A percentile compares a stretch with the other conserved stretches of the same genome.
These are phyloP conservation scores for Dermatophagoides farinae DNA, from an alignment of 1,140 invertebrate genomes.

Conservation along the genomic window DNA sequence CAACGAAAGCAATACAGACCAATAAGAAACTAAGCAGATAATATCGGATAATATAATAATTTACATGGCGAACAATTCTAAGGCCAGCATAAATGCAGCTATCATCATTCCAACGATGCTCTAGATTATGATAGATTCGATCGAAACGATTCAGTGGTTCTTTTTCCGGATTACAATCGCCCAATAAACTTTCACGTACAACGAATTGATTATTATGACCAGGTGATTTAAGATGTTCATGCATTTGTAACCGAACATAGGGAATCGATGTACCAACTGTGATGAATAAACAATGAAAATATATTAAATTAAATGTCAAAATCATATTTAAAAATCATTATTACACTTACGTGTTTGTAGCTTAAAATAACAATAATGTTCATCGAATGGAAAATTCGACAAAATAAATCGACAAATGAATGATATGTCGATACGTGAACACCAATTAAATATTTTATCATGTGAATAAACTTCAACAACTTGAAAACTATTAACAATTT, in stretches of 20 bases:
- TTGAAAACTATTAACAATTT: neutral
- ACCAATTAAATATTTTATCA: constrained; percentile 20
- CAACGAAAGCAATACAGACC: constrained; percentile 17
- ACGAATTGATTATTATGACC: too few relatives aligned
- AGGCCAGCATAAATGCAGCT: neutral
- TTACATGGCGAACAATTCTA: constrained; percentile 10
- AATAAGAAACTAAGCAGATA: constrained; percentile 18
- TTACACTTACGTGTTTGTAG: constrained; percentile 19
- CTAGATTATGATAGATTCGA: too few relatives aligned
- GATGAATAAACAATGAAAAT: too few relatives aligned
- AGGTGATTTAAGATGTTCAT: too few relatives aligned
- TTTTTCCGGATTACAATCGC: too few relatives aligned
- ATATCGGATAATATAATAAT: constrained; percentile 18
- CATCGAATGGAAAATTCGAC: constrained; percentile 20
- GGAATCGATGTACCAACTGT: too few relatives aligned
- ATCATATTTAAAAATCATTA: too few relatives aligned
- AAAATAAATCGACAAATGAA: constrained; percentile 19
- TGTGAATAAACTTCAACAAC: neutral
- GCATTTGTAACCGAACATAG: too few relatives aligned
- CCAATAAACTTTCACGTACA: too few relatives aligned
- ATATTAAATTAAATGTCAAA: neutral
- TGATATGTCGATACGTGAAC: constrained; percentile 14
- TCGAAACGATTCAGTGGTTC: too few relatives aligned
- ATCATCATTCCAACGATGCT: too few relatives aligned
- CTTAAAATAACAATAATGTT: constrained; percentile 18